Evolutionary conservation across 2,113 vertebrate species (phyloP).

Genomic region (Phylloscopus trochiloides): DNA sequence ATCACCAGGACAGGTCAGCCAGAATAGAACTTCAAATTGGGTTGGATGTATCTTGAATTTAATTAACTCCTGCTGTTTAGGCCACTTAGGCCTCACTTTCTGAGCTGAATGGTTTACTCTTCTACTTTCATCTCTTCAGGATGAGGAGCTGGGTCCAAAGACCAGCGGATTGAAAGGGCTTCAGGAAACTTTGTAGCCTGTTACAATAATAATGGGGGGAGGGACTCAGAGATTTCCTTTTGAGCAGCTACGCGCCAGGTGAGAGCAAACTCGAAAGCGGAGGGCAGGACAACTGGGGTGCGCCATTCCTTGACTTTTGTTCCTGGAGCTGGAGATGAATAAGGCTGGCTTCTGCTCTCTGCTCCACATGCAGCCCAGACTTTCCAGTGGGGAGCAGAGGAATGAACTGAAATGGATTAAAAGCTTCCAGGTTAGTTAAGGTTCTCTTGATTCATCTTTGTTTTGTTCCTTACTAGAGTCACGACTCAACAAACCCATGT

Average conservation of each 20-base stretch:
- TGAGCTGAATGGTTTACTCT: constrained; percentile 17
- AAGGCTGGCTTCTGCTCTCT: not conserved
- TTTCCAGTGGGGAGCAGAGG: not conserved
- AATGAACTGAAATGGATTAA: not conserved
- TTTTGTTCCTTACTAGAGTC: constrained; percentile 2
- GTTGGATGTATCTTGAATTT: constrained; percentile 40
- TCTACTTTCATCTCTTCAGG: constrained; percentile 50
- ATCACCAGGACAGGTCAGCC: constrained; percentile 47
- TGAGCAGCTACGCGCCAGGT: not conserved
- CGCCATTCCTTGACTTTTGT: not conserved
- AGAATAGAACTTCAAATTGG: constrained; percentile 55
- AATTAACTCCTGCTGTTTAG: constrained; percentile 53
- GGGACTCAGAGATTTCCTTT: constrained; percentile 3
- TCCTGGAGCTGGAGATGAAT: constrained; percentile 12
- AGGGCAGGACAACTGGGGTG: constrained; percentile 20
- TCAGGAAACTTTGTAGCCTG: constrained; percentile 39
- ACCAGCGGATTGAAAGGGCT: constrained; percentile 6
- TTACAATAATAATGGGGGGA: not conserved
- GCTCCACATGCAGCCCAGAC: not conserved
- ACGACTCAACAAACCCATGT: not conserved
- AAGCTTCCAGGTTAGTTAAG: not conserved
- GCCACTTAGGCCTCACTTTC: constrained; percentile 1
- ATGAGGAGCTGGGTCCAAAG: constrained; percentile 21
- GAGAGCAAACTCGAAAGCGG: constrained; percentile 4
- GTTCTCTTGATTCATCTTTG: not conserved